Evolutionary conservation across 2,113 vertebrate genomes (phyloP).

Genomic region (Scophthalmus maximus): DNA sequence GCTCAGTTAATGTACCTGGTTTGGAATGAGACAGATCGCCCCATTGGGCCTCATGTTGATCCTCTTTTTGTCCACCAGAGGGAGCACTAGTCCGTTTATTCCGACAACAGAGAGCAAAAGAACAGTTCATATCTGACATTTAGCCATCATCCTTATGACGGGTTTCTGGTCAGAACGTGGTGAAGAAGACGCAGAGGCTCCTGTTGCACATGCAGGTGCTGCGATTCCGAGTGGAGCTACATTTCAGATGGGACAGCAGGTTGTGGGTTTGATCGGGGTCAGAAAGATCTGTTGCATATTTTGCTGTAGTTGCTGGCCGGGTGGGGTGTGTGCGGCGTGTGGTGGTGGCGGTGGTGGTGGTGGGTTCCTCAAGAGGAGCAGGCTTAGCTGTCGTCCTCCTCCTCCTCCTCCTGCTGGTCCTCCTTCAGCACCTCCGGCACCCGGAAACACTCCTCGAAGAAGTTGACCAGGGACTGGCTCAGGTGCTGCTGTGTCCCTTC

Average conservation of each 20-base stretch:
- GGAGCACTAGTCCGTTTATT: conserved; percentile 40
- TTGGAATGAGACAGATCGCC: conserved; percentile 20
- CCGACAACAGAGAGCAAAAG: conserved; percentile 9
- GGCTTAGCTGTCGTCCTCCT: conserved; percentile 90
- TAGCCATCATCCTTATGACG: conserved; percentile 28
- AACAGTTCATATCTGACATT: conserved; percentile 26
- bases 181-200: conserved; percentile 12
- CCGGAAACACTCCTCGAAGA: conserved; percentile 93
- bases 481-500: conserved; percentile 86
- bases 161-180: conserved; percentile 28
- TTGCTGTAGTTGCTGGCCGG: conserved; percentile 77
- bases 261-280: conserved; percentile 44
- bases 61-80: conserved; percentile 61
- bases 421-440: conserved; percentile 82
- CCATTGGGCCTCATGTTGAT: conserved; percentile 6
- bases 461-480: conserved; percentile 90
- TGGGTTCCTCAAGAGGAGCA: not conserved
- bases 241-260: conserved; percentile 46
- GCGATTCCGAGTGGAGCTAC: conserved; percentile 41
- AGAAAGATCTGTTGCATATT: conserved; percentile 85
- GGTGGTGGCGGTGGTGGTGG: not conserved
- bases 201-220: conserved; percentile 64
- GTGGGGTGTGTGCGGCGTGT: too few species aligned
- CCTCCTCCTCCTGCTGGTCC: conserved; percentile 83
- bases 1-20: conserved; percentile 39